These are phyloP conservation scores for Drosophila anomelani DNA, from an alignment of 2,888 invertebrate genomes.

Conservation along the genomic window DNA sequence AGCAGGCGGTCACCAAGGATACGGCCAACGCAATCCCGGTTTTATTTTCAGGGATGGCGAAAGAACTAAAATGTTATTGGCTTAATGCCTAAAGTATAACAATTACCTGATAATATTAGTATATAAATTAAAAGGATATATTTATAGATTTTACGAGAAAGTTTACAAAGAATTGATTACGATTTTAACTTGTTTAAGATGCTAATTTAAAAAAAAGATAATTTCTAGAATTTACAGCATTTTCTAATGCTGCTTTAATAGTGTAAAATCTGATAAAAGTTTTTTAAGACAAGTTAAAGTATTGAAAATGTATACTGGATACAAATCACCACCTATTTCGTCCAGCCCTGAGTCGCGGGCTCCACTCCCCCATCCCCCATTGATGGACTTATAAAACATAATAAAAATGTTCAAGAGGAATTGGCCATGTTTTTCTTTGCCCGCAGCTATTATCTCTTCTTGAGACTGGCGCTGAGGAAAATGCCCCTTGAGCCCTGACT, in stretches of 20 bases:
- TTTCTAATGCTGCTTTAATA: no score
- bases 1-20: slow-evolving; percentile 61
- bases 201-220: neutral
- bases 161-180: neutral
- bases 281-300: neutral
- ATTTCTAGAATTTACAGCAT: neutral
- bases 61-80: neutral
- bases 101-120: neutral
- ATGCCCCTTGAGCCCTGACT: slow-evolving; percentile 41
- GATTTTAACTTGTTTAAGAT: neutral
- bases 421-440: slow-evolving; percentile 50
- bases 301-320: no score
- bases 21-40: slow-evolving; percentile 46
- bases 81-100: neutral
- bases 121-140: neutral
- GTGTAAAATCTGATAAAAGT: neutral
- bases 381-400: slow-evolving; percentile 47
- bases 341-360: slow-evolving; percentile 23
- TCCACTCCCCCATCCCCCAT: slow-evolving; percentile 1
- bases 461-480: slow-evolving; percentile 21
- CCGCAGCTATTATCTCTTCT: slow-evolving; percentile 52
- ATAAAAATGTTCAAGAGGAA: slow-evolving; percentile 56
- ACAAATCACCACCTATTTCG: neutral
- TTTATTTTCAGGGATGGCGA: slow-evolving; percentile 57
- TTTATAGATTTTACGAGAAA: neutral